These are phyloP conservation scores for Petrosia ficiformis DNA, from an alignment of 37 sponge, comb jelly and placozoan species.

Conservation along the genomic window DNA sequence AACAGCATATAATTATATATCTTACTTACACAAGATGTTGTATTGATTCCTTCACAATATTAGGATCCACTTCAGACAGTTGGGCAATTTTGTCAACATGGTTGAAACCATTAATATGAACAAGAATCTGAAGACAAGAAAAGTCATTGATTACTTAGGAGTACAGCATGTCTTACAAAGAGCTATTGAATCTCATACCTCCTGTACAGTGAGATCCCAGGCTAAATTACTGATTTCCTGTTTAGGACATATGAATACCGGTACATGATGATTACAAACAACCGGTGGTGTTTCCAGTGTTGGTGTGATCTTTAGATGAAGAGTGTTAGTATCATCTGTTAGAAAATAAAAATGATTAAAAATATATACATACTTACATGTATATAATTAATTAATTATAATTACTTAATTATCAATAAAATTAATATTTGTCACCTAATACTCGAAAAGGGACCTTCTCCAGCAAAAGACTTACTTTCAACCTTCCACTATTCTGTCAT, in stretches of 20 bases:
- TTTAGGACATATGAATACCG: slow-evolving; percentile 60
- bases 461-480: too few relatives aligned
- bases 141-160: too few relatives aligned
- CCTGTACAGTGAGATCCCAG: slow-evolving; percentile 73
- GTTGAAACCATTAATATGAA: slow-evolving; percentile 79
- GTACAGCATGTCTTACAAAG: not conserved
- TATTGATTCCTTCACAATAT: slow-evolving; percentile 60
- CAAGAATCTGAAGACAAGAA: slow-evolving; percentile 51
- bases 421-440: too few relatives aligned
- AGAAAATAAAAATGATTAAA: too few relatives aligned
- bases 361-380: too few relatives aligned
- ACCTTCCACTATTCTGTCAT: too few relatives aligned
- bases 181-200: slow-evolving; percentile 18
- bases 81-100: slow-evolving; percentile 70
- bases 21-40: slow-evolving; percentile 82
- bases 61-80: slow-evolving; percentile 63
- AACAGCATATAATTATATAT: not conserved
- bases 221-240: slow-evolving; percentile 26
- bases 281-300: slow-evolving; percentile 48
- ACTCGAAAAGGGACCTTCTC: too few relatives aligned
- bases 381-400: too few relatives aligned
- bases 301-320: slow-evolving; percentile 74
- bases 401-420: too few relatives aligned
- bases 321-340: slow-evolving; percentile 66
- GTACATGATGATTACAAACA: slow-evolving; percentile 65